These are phyloP conservation scores for Paedocypris sp. DNA, from an alignment of 2,113 vertebrate species.

Conservation along the genomic window DNA sequence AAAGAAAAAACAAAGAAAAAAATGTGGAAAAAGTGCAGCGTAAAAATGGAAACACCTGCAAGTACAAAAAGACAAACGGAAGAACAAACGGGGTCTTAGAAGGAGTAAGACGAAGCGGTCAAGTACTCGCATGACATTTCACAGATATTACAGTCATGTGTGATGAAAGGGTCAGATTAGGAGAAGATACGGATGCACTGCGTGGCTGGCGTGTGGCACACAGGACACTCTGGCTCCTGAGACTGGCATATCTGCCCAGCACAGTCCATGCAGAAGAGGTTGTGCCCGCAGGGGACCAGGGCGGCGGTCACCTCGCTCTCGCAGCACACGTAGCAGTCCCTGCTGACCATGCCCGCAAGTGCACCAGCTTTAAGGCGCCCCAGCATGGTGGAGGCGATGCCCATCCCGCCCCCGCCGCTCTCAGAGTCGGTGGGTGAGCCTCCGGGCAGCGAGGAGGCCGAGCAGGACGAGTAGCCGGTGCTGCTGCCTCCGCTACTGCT, in stretches of 20 bases:
- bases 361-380: slow-evolving; percentile 55
- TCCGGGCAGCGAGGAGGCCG: slow-evolving; percentile 70
- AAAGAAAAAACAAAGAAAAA: slow-evolving; percentile 40
- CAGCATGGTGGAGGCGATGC: slow-evolving; percentile 50
- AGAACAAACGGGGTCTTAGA: neutral
- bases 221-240: slow-evolving; percentile 78
- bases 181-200: slow-evolving; percentile 98
- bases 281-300: slow-evolving; percentile 90
- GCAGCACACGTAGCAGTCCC: slow-evolving; percentile 86
- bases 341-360: slow-evolving; percentile 46
- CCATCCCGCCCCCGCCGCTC: slow-evolving; percentile 53
- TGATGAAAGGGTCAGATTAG: slow-evolving; percentile 61
- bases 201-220: slow-evolving; percentile 83
- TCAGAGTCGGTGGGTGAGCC: slow-evolving; percentile 75
- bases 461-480: slow-evolving; percentile 77
- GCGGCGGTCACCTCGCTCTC: slow-evolving; percentile 91
- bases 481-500: slow-evolving; percentile 63
- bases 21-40: slow-evolving; percentile 64
- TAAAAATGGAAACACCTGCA: slow-evolving; percentile 63
- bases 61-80: slow-evolving; percentile 48
- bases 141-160: no score
- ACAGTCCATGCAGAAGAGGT: slow-evolving; percentile 98
- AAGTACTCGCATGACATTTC: slow-evolving; percentile 56
- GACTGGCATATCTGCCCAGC: slow-evolving; percentile 88
- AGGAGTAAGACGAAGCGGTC: slow-evolving; percentile 54